Base-by-base conservation (phyloP, 1,140 invertebrate species). In the Diploscapter pachys region DNA sequence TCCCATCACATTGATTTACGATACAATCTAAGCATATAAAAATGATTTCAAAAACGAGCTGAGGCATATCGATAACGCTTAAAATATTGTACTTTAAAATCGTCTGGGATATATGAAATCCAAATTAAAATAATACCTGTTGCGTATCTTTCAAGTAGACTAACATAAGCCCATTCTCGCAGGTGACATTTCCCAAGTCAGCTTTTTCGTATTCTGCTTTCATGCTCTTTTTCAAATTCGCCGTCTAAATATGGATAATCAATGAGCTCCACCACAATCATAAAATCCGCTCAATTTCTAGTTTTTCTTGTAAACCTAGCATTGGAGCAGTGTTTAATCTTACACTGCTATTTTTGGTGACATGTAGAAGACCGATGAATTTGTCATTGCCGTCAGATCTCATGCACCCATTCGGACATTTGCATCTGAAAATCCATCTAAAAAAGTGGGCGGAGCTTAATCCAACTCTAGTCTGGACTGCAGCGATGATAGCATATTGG, bases 111-210 rank as follows among this genome's bases (percentile, higher is more conserved):
- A 48, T 13, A 13, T 59, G 9, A 64, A 50, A 13, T 64, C 63
- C 57, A 13, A 50, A 64, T 64, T 8, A 50, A 8, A 48, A 61
- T 5, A 57, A 55, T 31, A 78, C 76, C 76, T 78, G 72, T 65
- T 78, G 76, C 13, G 72, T 78, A 66, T 78, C 76, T 55, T 78
- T 78, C 51, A 78, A 57, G 59, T 78, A 78, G 50, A 78, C 64
- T 63, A 78, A 61, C 50, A 78, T 67, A 49, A 78, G 51, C 55
- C 76, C 76, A 66, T 78, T 64, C 57, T 78, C 76, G 61, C 76
- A 78, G n/a, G 65, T 69, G 5, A 62, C 57, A 63, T 78, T 78
- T 61, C 76, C 76, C 55, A 78, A 55, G 54, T 56, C n/a, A 9
- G 76, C 76, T 8, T 76, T 63, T 8, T 57, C 52, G 54, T 78